Base-by-base conservation (phyloP, 2,888 invertebrate genomes). In the Stramonita haemastoma region DNA sequence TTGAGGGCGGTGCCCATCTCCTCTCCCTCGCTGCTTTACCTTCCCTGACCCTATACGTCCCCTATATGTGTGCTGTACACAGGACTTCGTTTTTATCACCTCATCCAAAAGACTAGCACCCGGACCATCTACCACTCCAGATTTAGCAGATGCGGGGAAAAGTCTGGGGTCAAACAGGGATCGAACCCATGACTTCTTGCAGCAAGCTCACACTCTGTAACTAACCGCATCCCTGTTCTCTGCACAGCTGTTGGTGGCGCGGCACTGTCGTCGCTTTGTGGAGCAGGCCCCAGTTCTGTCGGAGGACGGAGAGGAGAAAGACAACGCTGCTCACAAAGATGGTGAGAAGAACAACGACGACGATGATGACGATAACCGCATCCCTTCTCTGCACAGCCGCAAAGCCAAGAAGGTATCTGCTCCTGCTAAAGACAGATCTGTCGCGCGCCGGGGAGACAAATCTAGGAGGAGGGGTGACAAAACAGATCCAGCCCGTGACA, bases 181-280 rank as follows among this genome's bases (percentile, higher is more conserved):
- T 46, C 46, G 46, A 46, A 46, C 46, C 46, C 46, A 8, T 46
- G 46, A 46, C 46, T 46, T 46, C 46, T 46, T 46, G 46, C 46
- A 46, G 8, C 46, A 46, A 8, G 8, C 60, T 1, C 60, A 60
- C 22, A 46, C 26, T 70, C 60, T 60, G 60, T 60, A 60, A 15
- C 4, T 15, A 19, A 22, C 4, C 6, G 19, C 60, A 2, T 15
- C 60, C 13, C n/a, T 79, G 32, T 1, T 79, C 29, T 79, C 32
- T 79, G 13, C 26, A 22, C 90, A 92, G 92, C 29, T 92, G 26
- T 46, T 90, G 60, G 86, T 92, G 17, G 91, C 92, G 17, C 88
- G 92, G 15, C 91, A 92, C 87, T 92, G 92, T 32, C 86, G 91
- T 22, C 87, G 91, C 34, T 92, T 89, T 73, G 90, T 92, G 29